A percentile compares a stretch with the other conserved stretches of the same genome.
Conservation (phyloP, 2,113 vertebrate species). For the Mobula birostris region DNA sequence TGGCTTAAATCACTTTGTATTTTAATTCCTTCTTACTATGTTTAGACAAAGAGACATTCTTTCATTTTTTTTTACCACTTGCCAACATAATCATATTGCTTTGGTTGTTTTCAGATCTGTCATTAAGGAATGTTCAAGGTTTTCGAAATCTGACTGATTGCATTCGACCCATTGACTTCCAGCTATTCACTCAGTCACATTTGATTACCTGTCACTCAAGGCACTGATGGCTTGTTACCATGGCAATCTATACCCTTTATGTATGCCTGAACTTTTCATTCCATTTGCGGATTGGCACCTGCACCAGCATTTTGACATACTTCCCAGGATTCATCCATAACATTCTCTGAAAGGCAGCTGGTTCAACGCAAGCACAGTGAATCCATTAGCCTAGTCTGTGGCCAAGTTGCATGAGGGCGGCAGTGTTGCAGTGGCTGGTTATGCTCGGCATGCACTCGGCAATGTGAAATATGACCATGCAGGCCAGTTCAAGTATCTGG, state of each 20-base stretch:
- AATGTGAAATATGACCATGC: slow-evolving; percentile 20
- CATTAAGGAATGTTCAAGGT: neutral
- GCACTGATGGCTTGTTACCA: neutral
- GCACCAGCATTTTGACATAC: neutral
- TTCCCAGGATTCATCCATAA: neutral
- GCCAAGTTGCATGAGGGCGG: neutral
- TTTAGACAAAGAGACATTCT: neutral
- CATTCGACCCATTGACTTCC: neutral
- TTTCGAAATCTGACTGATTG: slow-evolving; percentile 15
- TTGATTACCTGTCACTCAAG: slow-evolving; percentile 6
- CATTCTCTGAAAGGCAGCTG: neutral
- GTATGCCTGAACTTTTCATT: neutral
- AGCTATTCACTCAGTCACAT: slow-evolving; percentile 7
- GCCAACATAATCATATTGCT: neutral
- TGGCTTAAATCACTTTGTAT: neutral
- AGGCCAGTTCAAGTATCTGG: neutral
- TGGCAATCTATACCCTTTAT: neutral
- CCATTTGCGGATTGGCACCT: neutral
- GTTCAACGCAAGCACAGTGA: neutral
- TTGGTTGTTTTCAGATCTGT: neutral
- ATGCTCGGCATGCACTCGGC: neutral
- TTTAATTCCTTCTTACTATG: neutral
- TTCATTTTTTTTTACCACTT: neutral
- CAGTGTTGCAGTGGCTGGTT: neutral
- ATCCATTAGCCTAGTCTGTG: neutral